Evolutionary conservation across 2,113 vertebrate genomes (phyloP).

Genomic region (Ammospiza caudacuta): DNA sequence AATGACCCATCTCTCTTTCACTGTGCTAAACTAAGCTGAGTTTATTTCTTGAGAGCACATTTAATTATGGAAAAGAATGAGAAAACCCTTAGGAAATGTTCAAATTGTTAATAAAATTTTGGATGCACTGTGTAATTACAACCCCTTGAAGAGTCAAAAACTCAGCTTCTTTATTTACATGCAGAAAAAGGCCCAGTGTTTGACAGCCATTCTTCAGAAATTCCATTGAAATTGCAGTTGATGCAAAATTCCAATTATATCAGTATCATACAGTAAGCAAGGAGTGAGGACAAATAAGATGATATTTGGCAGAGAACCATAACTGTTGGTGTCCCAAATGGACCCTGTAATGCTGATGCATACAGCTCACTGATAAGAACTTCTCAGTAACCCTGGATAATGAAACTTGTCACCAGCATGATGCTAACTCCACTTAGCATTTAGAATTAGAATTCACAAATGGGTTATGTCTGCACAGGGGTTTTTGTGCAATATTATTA

Average conservation of each 20-base stretch:
- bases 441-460: neutral
- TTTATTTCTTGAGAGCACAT: neutral
- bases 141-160: neutral
- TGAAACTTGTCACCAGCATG: neutral
- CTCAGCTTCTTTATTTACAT: neutral
- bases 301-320: neutral
- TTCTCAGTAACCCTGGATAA: neutral
- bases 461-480: neutral
- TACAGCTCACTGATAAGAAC: neutral
- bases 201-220: neutral
- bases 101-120: conserved; percentile 11
- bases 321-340: neutral
- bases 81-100: neutral
- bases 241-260: neutral
- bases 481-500: neutral
- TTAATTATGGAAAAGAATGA: neutral
- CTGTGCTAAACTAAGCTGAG: neutral
- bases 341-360: neutral
- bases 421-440: neutral
- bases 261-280: neutral
- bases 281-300: neutral
- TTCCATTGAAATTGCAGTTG: neutral
- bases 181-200: neutral
- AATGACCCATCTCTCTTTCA: neutral
- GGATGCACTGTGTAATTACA: neutral